These are phyloP conservation scores for Epizoanthus rinbou DNA, from an alignment of 92 coral and sea anemone species.

Conservation along the genomic window DNA sequence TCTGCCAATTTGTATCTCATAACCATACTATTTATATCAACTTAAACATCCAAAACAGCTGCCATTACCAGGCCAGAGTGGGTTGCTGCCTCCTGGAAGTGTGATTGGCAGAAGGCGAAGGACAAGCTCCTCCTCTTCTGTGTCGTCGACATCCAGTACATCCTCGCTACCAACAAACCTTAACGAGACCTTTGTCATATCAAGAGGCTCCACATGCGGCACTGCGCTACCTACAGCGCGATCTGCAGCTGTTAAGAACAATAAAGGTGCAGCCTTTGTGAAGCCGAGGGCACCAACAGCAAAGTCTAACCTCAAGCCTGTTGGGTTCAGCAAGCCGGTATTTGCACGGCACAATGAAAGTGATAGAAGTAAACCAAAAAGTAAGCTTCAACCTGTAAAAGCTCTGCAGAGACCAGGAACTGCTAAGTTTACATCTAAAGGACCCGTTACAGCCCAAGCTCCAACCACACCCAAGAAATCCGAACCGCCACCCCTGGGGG, in stretches of 20 bases:
- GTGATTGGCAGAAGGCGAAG: slow-evolving; percentile 56
- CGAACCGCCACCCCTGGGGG: neutral
- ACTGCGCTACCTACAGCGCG: slow-evolving; percentile 1
- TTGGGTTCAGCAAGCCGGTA: slow-evolving; percentile 50
- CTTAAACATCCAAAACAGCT: slow-evolving; percentile 28
- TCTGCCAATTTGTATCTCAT: neutral
- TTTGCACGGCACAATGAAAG: slow-evolving; percentile 68
- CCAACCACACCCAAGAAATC: slow-evolving; percentile 29
- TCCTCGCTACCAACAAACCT: slow-evolving; percentile 67
- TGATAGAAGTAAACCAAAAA: slow-evolving; percentile 52
- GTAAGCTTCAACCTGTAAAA: slow-evolving; percentile 82
- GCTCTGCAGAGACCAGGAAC: slow-evolving; percentile 69
- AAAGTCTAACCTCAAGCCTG: slow-evolving; percentile 61
- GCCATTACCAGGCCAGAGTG: slow-evolving; percentile 56
- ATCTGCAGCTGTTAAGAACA: neutral
- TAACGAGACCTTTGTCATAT: slow-evolving; percentile 70
- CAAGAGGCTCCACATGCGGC: slow-evolving; percentile 43
- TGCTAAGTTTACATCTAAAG: slow-evolving; percentile 49
- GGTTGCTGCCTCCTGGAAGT: slow-evolving; percentile 68
- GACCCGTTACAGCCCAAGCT: slow-evolving; percentile 33
- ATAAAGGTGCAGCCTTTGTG: slow-evolving; percentile 6
- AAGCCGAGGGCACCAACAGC: slow-evolving; percentile 57
- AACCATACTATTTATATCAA: neutral
- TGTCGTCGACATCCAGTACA: slow-evolving; percentile 73
- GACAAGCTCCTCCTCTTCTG: slow-evolving; percentile 77